Evolutionary conservation across 2,888 invertebrate genomes (phyloP), one percentile per base, ranked within the genome.

Genomic region (Matsumyia berberina): DNA sequence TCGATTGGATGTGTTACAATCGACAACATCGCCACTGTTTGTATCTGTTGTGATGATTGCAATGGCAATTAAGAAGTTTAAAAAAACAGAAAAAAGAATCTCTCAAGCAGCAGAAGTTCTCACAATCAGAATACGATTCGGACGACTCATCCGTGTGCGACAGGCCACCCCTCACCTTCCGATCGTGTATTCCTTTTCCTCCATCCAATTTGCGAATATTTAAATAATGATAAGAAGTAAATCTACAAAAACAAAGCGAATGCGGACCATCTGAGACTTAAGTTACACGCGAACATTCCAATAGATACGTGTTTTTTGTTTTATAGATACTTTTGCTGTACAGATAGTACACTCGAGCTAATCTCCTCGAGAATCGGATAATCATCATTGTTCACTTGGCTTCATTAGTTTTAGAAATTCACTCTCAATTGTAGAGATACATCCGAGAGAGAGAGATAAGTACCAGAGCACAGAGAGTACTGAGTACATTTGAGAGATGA

Each of bases 191-290:
- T 9, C 42, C 11, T 58, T 53, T 44, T 55, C 33, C 55, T 5
- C 19, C 42, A 17, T 39, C 42, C 55, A 64, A 53, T 64, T 70
- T 70, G 58, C 57, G 62, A 70, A 55, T 78, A 78, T 69, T 69
- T 80, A 49, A 74, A 80, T 49, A 60, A 55, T 80, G 80, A 80
- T 80, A 80, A 80, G 80, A 62, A 60, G 11, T 24, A 29, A 37
- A 46, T 19, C 1, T 67, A 46, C 6, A 17, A 4, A 58, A 60
- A 57, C 51, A 51, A 58, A 24, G 15, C 35, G 70, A 58, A 29
- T 35, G 46, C 66, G 74, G 55, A 42, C 35, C 53, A 55, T 33
- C 33, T 60, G 53, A n/a, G 44, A 53, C n/a, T 42, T 42, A 17
- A 42, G 9, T 37, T 37, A 72, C 60, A 60, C 19, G 46, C 29